Evolutionary conservation across 2,113 vertebrate genomes (phyloP).

Genomic region (Epinephelus lanceolatus): DNA sequence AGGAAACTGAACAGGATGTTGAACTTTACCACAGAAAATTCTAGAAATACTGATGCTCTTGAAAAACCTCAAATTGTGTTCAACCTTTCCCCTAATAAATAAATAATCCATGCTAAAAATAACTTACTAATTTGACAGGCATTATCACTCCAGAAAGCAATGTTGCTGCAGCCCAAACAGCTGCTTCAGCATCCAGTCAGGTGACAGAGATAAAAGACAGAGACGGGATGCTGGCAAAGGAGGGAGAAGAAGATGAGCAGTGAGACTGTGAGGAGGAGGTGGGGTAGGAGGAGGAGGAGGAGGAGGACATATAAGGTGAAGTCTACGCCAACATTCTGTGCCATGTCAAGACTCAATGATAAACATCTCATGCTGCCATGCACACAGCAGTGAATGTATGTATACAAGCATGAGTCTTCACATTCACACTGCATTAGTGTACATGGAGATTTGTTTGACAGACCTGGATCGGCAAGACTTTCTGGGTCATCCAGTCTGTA

Average conservation of each 20-base stretch:
- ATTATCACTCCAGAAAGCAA: not conserved
- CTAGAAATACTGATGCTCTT: not conserved
- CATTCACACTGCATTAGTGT: not conserved
- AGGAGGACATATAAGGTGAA: not conserved
- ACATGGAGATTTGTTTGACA: not conserved
- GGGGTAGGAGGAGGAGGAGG: not conserved
- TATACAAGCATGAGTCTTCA: too few species aligned
- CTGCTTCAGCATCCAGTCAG: slow-evolving; percentile 18
- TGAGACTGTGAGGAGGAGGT: not conserved
- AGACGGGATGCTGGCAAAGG: not conserved
- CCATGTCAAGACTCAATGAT: not conserved
- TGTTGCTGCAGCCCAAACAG: not conserved
- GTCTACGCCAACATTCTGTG: not conserved
- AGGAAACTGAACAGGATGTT: slow-evolving; percentile 19
- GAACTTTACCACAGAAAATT: not conserved
- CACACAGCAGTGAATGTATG: not conserved
- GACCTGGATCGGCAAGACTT: slow-evolving; percentile 6
- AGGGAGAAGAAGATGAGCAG: not conserved
- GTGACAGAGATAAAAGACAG: not conserved
- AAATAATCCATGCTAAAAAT: not conserved
- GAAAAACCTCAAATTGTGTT: not conserved
- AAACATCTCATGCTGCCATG: not conserved
- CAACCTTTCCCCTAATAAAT: not conserved
- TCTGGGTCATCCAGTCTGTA: slow-evolving; percentile 9
- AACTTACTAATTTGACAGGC: not conserved